Evolutionary conservation across 1,140 invertebrate species (phyloP), one percentile per base, ranked within the genome.

Genomic region (Eupeodes corollae): DNA sequence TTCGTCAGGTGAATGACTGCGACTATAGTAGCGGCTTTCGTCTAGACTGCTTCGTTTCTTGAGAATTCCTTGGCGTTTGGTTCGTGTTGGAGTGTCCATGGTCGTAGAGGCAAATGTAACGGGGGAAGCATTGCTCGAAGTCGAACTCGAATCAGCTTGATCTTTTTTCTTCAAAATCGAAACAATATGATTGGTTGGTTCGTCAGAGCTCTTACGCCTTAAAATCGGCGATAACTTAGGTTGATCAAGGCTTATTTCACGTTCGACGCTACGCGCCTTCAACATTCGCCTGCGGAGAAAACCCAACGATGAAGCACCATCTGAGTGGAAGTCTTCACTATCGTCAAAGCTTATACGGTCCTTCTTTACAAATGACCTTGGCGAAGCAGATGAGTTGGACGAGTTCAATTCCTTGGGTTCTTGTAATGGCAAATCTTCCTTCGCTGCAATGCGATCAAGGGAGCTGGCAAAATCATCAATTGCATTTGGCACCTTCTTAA

Each of bases 101-200:
- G 82, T 79, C 52, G 67, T 81, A 1, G 79, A 79, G 5, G 80
- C 82, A 66, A 82, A 83, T 30, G 80, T 83, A 0, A 82, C 79
- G 6, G 80, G 80, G n/a, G 79, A 80, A 14, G 73, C 68, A 53
- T 74, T 71, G 52, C 69, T 78, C 49, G 73, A 73, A 44, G 70
- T 64, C 42, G 72, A 73, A 58, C 70, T 74, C 6, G 72, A 68
- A 37, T 72, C 67, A 42, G 63, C 67, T 56, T 68, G 73, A 51
- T 83, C 79, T 60, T 87, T 87, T 54, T 83, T 75, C 68, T 87
- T 88, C n/a, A 87, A 67, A 54, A 87, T 88, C 32, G 84, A 87
- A 42, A 86, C 78, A 19, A 79, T 71, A 61, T 75, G 70, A 66
- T 74, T 62, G 46, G 58, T 52, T 35, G 67, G 47, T 26, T 75